A percentile compares a stretch with the other conserved stretches of the same genome.
These are phyloP conservation scores for Mico argentatus DNA, from an alignment of 2,797 vertebrate genomes.

Conservation along the genomic window DNA sequence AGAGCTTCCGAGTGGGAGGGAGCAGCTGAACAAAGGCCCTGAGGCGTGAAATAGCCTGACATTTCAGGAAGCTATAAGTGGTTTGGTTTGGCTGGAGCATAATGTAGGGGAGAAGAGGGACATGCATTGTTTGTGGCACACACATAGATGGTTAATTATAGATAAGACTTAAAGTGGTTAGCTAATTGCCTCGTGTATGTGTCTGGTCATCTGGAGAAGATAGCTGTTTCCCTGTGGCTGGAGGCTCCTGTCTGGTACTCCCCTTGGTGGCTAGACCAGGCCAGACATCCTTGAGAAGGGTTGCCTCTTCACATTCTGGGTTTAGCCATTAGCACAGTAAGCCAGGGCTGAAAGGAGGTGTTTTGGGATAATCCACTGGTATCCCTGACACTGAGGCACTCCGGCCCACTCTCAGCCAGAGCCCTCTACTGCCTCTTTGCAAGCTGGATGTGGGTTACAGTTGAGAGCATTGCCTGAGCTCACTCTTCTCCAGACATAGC, in stretches of 20 bases:
- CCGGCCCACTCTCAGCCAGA: background rate
- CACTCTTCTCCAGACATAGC: background rate
- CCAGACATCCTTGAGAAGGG: background rate
- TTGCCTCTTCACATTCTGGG: background rate
- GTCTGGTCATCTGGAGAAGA: background rate
- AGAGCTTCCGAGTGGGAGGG: background rate
- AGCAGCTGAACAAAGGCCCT: background rate
- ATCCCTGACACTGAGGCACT: background rate
- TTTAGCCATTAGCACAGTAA: background rate
- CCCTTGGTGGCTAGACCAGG: background rate
- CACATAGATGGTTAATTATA: background rate
- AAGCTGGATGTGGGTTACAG: background rate
- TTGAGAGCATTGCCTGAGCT: background rate
- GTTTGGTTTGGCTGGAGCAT: slow-evolving; percentile 8
- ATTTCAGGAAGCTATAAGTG: slow-evolving; percentile 34
- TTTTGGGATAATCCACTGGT: background rate
- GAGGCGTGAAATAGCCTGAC: slow-evolving; percentile 42
- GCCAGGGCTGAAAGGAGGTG: background rate
- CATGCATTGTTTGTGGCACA: background rate
- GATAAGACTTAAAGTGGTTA: background rate
- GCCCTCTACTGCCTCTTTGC: background rate
- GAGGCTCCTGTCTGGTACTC: background rate
- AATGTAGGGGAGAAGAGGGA: background rate
- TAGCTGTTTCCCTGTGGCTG: background rate
- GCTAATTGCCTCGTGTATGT: background rate